A percentile compares a stretch with the other conserved stretches of the same genome.
phyloP scores from a whole-genome alignment of 2,797 vertebrate genomes.

The Pelobates cultripes region DNA sequence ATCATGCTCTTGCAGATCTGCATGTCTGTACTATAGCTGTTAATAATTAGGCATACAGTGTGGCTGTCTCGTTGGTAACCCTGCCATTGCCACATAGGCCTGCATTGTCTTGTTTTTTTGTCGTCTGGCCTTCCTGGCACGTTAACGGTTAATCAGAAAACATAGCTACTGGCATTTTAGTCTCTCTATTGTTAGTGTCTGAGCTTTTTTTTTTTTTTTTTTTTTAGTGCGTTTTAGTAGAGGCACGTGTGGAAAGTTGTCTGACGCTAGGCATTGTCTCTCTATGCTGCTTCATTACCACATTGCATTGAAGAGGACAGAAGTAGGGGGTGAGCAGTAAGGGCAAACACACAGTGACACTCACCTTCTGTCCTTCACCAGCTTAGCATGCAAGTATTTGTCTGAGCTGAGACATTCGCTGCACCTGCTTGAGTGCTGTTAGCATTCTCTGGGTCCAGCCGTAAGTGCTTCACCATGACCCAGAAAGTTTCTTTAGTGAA shows the following conservation, averaged over 20 bases:
- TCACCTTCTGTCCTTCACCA: slow-evolving; percentile 72
- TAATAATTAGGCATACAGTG: too few species aligned
- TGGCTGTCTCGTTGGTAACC: too few species aligned
- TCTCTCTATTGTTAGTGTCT: not conserved
- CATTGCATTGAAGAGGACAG: slow-evolving; percentile 67
- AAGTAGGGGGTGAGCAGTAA: slow-evolving; percentile 58
- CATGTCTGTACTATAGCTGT: too few species aligned
- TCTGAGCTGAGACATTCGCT: slow-evolving; percentile 53
- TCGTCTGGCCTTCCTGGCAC: too few species aligned
- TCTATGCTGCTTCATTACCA: slow-evolving; percentile 93
- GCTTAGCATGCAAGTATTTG: slow-evolving; percentile 31
- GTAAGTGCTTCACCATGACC: slow-evolving; percentile 44
- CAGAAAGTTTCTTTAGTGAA: slow-evolving; percentile 65
- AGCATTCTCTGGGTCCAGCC: slow-evolving; percentile 25
- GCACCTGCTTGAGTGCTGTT: slow-evolving; percentile 62
- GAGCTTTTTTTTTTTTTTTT: not conserved
- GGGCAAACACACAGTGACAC: slow-evolving; percentile 72
- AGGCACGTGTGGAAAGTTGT: not conserved
- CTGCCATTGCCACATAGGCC: too few species aligned
- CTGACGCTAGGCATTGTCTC: slow-evolving; percentile 66
- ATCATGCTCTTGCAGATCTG: too few species aligned
- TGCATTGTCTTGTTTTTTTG: too few species aligned
- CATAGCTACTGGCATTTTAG: not conserved
- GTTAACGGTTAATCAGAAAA: too few species aligned
- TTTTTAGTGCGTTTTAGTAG: not conserved